A percentile compares a stretch with the other conserved stretches of the same genome.
Conservation (phyloP, 2,888 invertebrate genomes). For the Dromius quadrimaculatus region DNA sequence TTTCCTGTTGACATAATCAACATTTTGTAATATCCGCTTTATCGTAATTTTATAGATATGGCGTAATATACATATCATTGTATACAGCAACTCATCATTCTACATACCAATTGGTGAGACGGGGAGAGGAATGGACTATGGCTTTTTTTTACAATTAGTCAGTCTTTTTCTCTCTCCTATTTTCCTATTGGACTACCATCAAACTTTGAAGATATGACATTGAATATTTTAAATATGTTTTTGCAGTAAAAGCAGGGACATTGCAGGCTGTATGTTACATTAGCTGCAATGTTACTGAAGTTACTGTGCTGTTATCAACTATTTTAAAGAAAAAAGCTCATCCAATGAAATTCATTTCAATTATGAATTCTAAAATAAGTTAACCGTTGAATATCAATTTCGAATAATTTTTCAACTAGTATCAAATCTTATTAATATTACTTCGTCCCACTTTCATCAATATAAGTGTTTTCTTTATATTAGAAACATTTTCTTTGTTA, state of each 20-base stretch:
- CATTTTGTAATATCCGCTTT: conserved; percentile 4
- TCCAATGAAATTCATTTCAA: too few species aligned
- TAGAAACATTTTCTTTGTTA: conserved; percentile 6
- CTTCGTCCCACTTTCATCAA: too few species aligned
- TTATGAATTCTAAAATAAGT: too few species aligned
- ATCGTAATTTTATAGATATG: conserved; percentile 25
- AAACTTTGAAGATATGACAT: background rate
- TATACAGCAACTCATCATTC: conserved; percentile 8
- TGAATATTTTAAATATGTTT: background rate
- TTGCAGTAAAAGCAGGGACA: conserved; percentile 49
- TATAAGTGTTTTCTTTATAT: too few species aligned
- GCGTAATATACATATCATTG: conserved; percentile 22
- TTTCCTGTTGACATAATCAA: conserved; percentile 1
- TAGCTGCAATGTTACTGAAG: conserved; percentile 49
- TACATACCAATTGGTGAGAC: conserved; percentile 42
- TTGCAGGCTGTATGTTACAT: conserved; percentile 29
- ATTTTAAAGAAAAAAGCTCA: too few species aligned
- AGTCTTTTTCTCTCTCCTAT: conserved; percentile 53
- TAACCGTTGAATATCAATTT: too few species aligned
- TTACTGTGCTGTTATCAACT: conserved; percentile 46
- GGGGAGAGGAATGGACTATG: conserved; percentile 51
- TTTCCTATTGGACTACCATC: conserved; percentile 45
- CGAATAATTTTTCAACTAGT: too few species aligned
- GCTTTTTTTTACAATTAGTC: conserved; percentile 42
- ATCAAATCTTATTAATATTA: too few species aligned